Evolutionary conservation across 2,113 vertebrate species (phyloP).

Genomic region (Peromyscus californicus): DNA sequence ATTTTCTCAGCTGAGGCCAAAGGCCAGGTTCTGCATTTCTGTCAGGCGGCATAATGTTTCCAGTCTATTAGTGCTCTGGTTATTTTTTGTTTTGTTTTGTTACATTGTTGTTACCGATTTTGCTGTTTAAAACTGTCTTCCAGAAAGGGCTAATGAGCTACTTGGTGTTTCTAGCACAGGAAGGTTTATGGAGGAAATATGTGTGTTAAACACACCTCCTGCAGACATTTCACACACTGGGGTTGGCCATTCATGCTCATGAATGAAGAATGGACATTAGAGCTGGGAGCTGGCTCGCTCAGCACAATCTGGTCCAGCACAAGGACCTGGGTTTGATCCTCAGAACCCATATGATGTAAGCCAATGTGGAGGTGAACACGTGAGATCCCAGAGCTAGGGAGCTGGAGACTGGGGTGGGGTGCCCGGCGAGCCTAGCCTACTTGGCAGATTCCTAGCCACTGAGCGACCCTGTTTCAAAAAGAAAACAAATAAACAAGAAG

Average conservation of each 20-base stretch:
- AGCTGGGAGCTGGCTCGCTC: background rate
- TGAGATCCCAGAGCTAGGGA: background rate
- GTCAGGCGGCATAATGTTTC: background rate
- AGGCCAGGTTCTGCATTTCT: background rate
- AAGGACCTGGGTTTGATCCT: too few species aligned
- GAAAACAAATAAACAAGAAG: background rate
- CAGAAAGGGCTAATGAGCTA: background rate
- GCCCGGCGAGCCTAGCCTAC: background rate
- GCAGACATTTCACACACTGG: fast-evolving
- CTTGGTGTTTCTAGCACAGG: background rate
- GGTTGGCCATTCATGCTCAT: fast-evolving
- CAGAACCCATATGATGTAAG: background rate
- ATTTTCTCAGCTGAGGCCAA: background rate
- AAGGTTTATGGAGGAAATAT: background rate
- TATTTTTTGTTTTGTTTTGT: background rate
- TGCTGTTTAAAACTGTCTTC: background rate
- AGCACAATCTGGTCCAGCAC: background rate
- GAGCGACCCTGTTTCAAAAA: background rate
- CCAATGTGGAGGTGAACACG: too few species aligned
- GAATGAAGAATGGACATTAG: fast-evolving
- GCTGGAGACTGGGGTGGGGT: background rate
- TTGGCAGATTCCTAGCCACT: background rate
- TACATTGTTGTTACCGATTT: background rate
- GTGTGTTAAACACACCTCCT: background rate
- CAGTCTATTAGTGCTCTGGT: fast-evolving